Evolutionary conservation across 2,888 invertebrate species (phyloP), one percentile per base, ranked within the genome.

Genomic region (Tuberolachnus salignus): DNA sequence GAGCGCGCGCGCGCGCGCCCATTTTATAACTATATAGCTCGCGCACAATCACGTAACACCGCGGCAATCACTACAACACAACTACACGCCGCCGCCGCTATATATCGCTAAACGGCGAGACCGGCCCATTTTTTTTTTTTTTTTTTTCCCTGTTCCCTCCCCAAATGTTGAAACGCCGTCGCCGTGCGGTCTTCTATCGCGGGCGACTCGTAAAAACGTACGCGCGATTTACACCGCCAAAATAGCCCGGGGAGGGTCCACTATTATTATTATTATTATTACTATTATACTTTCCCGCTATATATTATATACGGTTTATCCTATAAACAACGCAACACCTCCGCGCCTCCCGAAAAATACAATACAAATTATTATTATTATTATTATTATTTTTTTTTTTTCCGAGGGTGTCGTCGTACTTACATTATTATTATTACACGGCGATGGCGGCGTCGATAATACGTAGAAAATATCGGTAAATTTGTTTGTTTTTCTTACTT

Each of bases 81-180:
- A n/a, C n/a, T n/a, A 34, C 34, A 34, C 34, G 6, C 73, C 44
- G 73, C 73, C 73, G 64, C 63, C 64, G 44, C 63, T 42, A 23
- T n/a, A 11, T 21, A 6, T 34, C 34, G 51, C 53, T 74, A 74
- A 74, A 74, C 73, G 73, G 64, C 73, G 53, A 51, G 73, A 44
- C 73, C 73, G 14, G 73, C 73, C 73, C 73, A 74, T 74, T 74
- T 74, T 64, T n/a, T n/a, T n/a, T n/a, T n/a, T n/a, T n/a, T n/a
- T n/a, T n/a, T n/a, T n/a, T 61, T 59, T 49, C 42, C 23, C 23
- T 19, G 0, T 63, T 44, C 44, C 26, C 67, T 6, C n/a, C 67
- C n/a, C 26, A 26, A 23, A 6, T 34, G 6, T 34, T 3, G 34
- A 34, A 34, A 34, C 34, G 34, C 21, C 51, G 49, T n/a, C 3